These are phyloP conservation scores for Ascidia mentula DNA, from an alignment of 23 tunicate genomes.

Conservation along the genomic window DNA sequence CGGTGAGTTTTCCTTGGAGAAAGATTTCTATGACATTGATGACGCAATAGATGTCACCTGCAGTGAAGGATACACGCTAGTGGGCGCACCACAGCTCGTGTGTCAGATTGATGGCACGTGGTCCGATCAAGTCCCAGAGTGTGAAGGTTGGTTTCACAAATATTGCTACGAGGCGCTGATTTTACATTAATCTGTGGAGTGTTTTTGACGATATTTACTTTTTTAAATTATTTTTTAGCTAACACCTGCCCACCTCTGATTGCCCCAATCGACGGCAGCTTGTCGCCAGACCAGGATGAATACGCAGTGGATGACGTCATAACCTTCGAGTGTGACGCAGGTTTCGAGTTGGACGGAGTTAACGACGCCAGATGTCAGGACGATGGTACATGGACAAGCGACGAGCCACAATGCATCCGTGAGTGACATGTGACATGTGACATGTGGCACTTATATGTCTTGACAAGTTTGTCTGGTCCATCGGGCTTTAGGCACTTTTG, in stretches of 20 bases:
- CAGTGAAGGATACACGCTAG: conserved; percentile 31
- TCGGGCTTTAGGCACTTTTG: no score
- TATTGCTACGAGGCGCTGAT: no score
- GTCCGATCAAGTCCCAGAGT: conserved; percentile 23
- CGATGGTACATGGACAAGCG: conserved; percentile 12
- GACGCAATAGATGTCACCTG: conserved; percentile 20
- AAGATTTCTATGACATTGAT: not conserved
- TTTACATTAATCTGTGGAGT: not conserved
- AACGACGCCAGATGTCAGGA: not conserved
- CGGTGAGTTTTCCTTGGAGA: not conserved
- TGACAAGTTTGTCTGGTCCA: no score
- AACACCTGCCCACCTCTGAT: conserved; percentile 23
- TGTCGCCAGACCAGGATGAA: not conserved
- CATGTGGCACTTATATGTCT: no score
- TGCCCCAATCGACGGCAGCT: conserved; percentile 22
- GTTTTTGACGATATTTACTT: not conserved
- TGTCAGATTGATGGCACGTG: conserved; percentile 29
- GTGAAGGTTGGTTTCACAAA: conserved; percentile 34
- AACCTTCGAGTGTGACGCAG: conserved; percentile 42
- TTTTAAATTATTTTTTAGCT: conserved; percentile 22
- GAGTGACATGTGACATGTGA: no score
- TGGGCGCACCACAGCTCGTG: conserved; percentile 6
- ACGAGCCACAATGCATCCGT: not conserved
- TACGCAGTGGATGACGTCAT: conserved; percentile 25
- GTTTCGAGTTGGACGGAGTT: not conserved